Base-by-base conservation (phyloP, 2,113 vertebrate species). In the Malurus alboscapulatus region DNA sequence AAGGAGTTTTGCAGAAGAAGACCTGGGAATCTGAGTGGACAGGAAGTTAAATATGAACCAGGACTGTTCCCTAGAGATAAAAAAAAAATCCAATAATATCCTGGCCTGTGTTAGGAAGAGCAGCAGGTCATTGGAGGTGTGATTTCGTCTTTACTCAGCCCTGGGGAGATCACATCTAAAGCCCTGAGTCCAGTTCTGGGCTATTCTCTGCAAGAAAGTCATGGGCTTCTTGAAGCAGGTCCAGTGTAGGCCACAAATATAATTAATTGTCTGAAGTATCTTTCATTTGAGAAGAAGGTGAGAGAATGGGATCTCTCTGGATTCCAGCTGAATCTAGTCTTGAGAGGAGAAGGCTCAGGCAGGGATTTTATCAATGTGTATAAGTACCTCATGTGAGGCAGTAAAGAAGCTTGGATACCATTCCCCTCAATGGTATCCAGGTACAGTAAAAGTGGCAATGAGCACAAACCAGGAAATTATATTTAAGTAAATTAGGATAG, bases 21-120 rank as follows among this genome's bases (percentile, higher is more conserved):
- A 54, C 48, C 19, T 17, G 42, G 48, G 19, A 7, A 40, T 34
- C 4, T 47, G 48, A 69, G 24, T 13, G 7, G 20, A 40, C 34
- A 54, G 38, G 14, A 53, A 44, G 15, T 38, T 50, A 55, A 59
- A 44, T 22, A 50, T 21, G 21, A 71, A 32, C 10, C 34, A 50
- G 27, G 18, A 51, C 5, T 1, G 1, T 36, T 14, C 6, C 26
- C 3, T 27, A 24, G 14, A 26, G 22, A 48, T 15, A 27, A 58
- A 57, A 29, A 38, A 38, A 34, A 66, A 29, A 12, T 45, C 10
- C 45, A 45, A 5, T 9, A 55, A 42, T 14, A 40, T 71, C 13
- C 27, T 66, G 51, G 13, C 3, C 34, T 22, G 17, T 6, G 7
- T 71, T 20, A 71, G 25, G 15, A 80, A 71, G 17, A 59, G 15